phyloP scores from a whole-genome alignment of 2,888 invertebrate species.

The Zele albiditarsus region DNA sequence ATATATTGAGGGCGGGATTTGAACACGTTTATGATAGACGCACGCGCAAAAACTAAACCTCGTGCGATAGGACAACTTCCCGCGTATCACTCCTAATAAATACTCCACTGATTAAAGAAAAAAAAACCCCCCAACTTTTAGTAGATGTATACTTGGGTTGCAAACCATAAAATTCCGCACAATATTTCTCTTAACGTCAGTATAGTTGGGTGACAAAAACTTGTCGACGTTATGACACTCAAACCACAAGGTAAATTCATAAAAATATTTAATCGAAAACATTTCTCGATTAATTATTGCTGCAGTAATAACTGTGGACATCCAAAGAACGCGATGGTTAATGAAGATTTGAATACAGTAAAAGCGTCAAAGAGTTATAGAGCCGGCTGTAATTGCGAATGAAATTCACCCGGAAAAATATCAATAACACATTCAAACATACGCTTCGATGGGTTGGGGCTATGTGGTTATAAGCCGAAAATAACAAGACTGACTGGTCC shows the following conservation, averaged over 20 bases:
- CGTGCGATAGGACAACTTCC: not conserved
- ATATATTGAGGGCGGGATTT: slow-evolving; percentile 65
- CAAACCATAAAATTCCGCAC: no score
- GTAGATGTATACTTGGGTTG: no score
- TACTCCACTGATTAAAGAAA: no score
- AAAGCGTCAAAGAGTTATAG: not conserved
- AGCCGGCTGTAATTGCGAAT: not conserved
- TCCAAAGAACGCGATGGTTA: not conserved
- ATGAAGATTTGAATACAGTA: not conserved
- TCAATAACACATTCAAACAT: slow-evolving; percentile 47
- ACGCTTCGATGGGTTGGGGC: not conserved
- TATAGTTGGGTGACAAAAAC: no score
- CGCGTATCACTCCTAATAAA: not conserved
- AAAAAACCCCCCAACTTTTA: no score
- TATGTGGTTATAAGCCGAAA: slow-evolving; percentile 60
- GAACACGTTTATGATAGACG: slow-evolving; percentile 51
- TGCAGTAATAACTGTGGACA: no score
- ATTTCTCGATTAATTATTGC: no score
- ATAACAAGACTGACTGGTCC: slow-evolving; percentile 60
- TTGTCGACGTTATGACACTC: no score
- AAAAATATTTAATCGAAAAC: no score
- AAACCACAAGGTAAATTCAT: no score
- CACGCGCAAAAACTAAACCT: slow-evolving; percentile 57
- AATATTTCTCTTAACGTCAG: no score
- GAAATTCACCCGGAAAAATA: slow-evolving; percentile 14